phyloP scores from a whole-genome alignment of 2,113 vertebrate species.

The Hippolais icterina region DNA sequence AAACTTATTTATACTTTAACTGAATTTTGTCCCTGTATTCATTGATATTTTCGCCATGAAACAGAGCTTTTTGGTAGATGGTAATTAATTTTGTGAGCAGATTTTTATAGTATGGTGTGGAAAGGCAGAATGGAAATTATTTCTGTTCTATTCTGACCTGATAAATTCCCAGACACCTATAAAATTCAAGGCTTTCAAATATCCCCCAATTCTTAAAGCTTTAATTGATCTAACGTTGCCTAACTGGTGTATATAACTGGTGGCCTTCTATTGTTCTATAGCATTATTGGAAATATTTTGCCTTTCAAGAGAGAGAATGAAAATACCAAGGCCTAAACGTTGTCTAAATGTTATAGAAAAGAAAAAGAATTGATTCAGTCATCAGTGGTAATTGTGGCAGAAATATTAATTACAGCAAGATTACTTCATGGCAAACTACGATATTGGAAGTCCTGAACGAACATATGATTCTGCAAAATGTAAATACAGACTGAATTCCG shows the following conservation, averaged over 20 bases:
- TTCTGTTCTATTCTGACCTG: neutral
- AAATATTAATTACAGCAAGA: slow-evolving; percentile 31
- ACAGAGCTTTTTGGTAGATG: neutral
- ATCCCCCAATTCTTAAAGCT: neutral
- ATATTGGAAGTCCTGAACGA: neutral
- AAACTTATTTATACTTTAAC: neutral
- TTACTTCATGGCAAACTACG: slow-evolving; percentile 15
- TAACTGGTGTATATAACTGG: neutral
- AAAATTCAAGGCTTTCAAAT: neutral
- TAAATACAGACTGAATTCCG: neutral
- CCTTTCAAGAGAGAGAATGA: slow-evolving; percentile 1
- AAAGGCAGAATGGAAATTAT: neutral
- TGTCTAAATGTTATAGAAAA: neutral
- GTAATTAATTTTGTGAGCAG: neutral
- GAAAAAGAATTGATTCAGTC: neutral
- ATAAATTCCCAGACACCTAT: neutral
- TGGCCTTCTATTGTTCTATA: slow-evolving; percentile 60
- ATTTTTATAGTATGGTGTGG: neutral
- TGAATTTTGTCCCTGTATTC: neutral
- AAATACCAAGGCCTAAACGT: neutral
- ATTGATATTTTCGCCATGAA: neutral
- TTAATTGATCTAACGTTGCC: neutral
- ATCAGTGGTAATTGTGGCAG: neutral
- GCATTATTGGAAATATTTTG: neutral
- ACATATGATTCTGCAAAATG: slow-evolving; percentile 5